Evolutionary conservation across 2,888 invertebrate species (phyloP).

Genomic region (Athripsodes cinereus): DNA sequence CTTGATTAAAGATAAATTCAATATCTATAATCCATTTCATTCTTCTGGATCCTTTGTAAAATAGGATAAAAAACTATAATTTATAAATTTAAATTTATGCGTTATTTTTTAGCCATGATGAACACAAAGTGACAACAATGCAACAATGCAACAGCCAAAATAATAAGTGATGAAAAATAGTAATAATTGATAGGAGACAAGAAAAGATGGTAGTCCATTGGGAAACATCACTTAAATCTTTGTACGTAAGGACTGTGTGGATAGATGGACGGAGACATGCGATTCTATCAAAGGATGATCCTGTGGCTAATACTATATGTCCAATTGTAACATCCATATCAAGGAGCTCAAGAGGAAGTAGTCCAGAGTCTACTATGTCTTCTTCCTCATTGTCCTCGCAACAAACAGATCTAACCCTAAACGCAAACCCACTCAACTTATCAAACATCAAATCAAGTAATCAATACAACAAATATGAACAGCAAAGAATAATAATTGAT

Average conservation of each 20-base stretch:
- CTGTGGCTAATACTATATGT: conserved; percentile 31
- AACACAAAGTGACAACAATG: no score
- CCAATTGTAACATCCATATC: conserved; percentile 36
- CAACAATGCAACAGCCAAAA: no score
- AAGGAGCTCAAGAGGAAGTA: conserved; percentile 34
- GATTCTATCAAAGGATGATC: conserved; percentile 60
- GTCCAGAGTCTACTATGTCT: conserved; percentile 32
- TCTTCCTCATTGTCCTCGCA: conserved; percentile 36
- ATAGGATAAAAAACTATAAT: no score
- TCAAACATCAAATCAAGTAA: conserved; percentile 6
- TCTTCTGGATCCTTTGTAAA: no score
- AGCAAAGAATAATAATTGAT: neutral
- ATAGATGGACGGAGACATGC: conserved; percentile 66
- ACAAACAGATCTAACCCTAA: conserved; percentile 32
- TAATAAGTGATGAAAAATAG: no score
- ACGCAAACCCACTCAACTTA: conserved; percentile 29
- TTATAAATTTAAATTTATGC: no score
- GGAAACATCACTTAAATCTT: conserved; percentile 57
- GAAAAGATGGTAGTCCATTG: conserved; percentile 54
- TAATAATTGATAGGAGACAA: no score
- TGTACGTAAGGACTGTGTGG: conserved; percentile 63
- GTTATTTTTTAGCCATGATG: no score
- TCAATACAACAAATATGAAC: neutral
- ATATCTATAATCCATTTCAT: no score
- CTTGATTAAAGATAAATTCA: no score